Base-by-base conservation (phyloP, 2,797 vertebrate genomes). In the Hoplostethus mediterraneus region DNA sequence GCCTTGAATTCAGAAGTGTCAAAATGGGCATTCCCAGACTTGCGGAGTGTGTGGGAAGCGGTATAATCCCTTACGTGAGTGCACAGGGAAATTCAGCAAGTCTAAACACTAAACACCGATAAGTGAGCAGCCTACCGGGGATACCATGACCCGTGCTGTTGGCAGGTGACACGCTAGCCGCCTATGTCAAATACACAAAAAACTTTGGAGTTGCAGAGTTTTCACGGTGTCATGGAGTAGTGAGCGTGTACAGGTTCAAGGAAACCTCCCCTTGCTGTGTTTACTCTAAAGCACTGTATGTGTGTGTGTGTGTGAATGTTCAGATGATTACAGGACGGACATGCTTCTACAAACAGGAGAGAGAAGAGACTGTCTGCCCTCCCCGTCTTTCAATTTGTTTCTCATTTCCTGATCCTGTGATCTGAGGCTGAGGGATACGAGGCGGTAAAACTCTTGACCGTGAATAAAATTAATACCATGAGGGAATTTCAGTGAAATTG, bases 291-390 rank as follows among this genome's bases (percentile, higher is more conserved):
- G 12, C 17, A 16, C 6, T 8, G 54, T 49, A 17, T 30, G 47
- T 73, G 42, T 33, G 63, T 42, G 16, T 30, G 47, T 73, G 42
- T 33, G 63, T 42, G 16, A 1, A 2, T 30, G 64, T 63, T 73
- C 16, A 78, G 58, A 80, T 77, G 84, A 90, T 90, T 86, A 87
- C 88, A 85, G 87, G 88, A 90, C 88, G 83, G 73, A 82, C 12
- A 61, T 75, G 57, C 45, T 82, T 80, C 70, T 78, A 67, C 80
- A 82, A 89, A 89, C 81, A 86, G 65, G 40, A 33, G 17, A 70
- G 44, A 73, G 40, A n/a, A 65, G 63, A 85, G 72, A 8, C 36
- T 54, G 73, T 80, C 80, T 45, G 66, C 61, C 69, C 47, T 44
- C 21, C 21, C 53, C 14, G 45, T 73, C 71, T 62, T 54, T 79